A percentile compares a stretch with the other conserved stretches of the same genome.
Conservation (phyloP, 1,140 invertebrate genomes). For the Marisa cornuarietis region DNA sequence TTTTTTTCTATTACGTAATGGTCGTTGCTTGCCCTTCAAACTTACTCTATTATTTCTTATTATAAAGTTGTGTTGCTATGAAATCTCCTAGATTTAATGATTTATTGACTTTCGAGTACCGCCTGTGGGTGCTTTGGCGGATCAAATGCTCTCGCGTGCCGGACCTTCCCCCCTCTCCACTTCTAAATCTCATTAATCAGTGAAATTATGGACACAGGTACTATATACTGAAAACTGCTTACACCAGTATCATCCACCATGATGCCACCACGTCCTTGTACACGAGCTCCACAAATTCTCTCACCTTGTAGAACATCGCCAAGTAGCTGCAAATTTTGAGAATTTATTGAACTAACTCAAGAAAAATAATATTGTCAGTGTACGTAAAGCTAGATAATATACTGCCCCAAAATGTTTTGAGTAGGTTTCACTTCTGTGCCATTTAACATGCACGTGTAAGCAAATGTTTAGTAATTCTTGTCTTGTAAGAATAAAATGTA, state of each 20-base stretch:
- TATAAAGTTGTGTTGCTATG: no score
- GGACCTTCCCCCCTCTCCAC: background rate
- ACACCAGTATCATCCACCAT: constrained; percentile 76
- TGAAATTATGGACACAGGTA: background rate
- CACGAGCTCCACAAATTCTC: constrained; percentile 73
- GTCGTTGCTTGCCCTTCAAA: no score
- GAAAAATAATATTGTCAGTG: no score
- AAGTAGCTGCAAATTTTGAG: constrained; percentile 48
- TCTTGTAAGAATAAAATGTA: background rate
- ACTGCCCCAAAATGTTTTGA: no score
- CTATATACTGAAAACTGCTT: constrained; percentile 41
- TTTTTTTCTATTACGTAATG: no score
- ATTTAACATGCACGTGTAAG: background rate
- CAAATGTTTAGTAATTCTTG: background rate
- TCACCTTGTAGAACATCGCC: constrained; percentile 51
- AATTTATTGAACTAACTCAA: background rate
- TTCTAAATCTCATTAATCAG: background rate
- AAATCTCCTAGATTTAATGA: background rate
- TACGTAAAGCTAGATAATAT: no score
- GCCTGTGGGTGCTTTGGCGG: no score
- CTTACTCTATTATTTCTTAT: no score
- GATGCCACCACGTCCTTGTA: constrained; percentile 79
- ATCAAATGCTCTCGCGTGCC: background rate
- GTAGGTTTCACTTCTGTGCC: no score
- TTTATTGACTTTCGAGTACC: background rate